Percentiles rank a stretch among this genome's conserved stretches.
phyloP scores from a whole-genome alignment of 1,140 invertebrate genomes.

The Homalodisca vitripennis region DNA sequence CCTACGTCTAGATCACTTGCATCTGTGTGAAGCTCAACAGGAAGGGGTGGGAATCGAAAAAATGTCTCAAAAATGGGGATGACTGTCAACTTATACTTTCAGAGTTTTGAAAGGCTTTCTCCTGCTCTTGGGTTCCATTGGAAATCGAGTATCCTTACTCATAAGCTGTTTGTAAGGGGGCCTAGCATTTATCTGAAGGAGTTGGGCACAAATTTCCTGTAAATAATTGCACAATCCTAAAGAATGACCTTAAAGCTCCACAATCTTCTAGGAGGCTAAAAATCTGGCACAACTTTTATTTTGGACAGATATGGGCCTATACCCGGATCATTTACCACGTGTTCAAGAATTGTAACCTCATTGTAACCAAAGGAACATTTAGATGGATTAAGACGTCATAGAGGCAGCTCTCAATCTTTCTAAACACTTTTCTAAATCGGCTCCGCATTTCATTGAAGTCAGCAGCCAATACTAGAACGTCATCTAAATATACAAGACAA shows the following conservation, averaged over 20 bases:
- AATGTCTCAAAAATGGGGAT: conserved; percentile 39
- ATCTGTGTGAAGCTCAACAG: conserved; percentile 43
- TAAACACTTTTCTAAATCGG: conserved; percentile 36
- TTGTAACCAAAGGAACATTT: too few relatives aligned
- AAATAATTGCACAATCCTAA: conserved; percentile 45
- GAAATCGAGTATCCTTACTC: neutral
- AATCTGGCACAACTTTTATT: conserved; percentile 42
- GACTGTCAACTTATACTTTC: neutral
- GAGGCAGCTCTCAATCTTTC: too few relatives aligned
- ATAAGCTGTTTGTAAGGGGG: conserved; percentile 41
- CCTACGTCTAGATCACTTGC: too few relatives aligned
- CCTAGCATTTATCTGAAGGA: conserved; percentile 44
- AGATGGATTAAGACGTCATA: too few relatives aligned
- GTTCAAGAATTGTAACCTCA: conserved; percentile 45
- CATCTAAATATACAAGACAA: conserved; percentile 42
- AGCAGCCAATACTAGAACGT: conserved; percentile 39
- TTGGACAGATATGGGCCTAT: conserved; percentile 44
- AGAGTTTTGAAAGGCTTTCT: neutral
- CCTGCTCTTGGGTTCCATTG: neutral
- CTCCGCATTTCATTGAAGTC: conserved; percentile 38
- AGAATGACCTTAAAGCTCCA: conserved; percentile 29
- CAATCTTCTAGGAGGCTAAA: conserved; percentile 37
- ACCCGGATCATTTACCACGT: conserved; percentile 41
- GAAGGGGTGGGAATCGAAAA: conserved; percentile 38
- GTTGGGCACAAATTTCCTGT: conserved; percentile 45